Percentiles rank a stretch among this genome's conserved stretches.
phyloP scores from a whole-genome alignment of 2,113 vertebrate genomes.

The Echinops telfairi region DNA sequence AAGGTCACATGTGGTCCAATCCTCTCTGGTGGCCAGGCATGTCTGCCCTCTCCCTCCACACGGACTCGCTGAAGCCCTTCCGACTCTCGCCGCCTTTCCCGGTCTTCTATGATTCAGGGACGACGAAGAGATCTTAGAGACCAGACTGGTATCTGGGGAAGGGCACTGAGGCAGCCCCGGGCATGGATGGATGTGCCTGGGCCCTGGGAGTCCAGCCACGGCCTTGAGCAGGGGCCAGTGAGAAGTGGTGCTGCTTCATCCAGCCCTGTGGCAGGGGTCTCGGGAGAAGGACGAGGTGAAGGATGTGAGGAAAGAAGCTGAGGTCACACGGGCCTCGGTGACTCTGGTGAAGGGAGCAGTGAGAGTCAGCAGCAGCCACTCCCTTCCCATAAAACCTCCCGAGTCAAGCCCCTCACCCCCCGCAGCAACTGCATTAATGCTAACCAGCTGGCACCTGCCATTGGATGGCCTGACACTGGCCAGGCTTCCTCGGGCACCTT shows the following conservation, averaged over 20 bases:
- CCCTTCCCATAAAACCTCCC: not conserved
- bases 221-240: rapidly evolving
- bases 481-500: conserved; percentile 71
- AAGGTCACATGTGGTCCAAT: rapidly evolving
- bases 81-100: not conserved
- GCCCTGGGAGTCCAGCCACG: not conserved
- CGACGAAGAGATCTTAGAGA: not conserved
- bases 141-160: not conserved
- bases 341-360: rapidly evolving
- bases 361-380: not conserved
- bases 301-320: not conserved
- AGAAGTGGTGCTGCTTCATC: not conserved
- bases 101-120: not conserved
- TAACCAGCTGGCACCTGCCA: conserved; percentile 77
- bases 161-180: not conserved
- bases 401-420: not conserved
- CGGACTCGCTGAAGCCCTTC: too few species aligned
- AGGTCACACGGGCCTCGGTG: rapidly evolving
- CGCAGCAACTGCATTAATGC: conserved; percentile 11
- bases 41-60: rapidly evolving
- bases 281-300: rapidly evolving
- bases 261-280: rapidly evolving
- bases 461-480: conserved; percentile 71
- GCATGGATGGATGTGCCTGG: not conserved
- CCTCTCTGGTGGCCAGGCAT: rapidly evolving